Base-by-base conservation (phyloP, 2,888 invertebrate genomes). In the Polydrusus cervinus region DNA sequence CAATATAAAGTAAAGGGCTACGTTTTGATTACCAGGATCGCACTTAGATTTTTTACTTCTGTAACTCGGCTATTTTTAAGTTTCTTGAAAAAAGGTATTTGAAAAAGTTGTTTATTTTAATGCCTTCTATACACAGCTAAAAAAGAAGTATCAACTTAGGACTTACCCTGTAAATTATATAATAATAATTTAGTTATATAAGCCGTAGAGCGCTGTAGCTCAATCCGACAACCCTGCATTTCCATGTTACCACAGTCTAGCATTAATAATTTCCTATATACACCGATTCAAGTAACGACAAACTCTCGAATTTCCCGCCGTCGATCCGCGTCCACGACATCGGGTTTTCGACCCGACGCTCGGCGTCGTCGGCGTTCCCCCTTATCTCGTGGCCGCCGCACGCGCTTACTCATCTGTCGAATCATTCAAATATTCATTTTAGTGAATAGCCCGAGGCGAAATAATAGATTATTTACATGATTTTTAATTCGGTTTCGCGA, bases 371-470 rank as follows among this genome's bases (percentile, higher is more conserved):
- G 62, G 75, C 81, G 80, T 78, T 76, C 79, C 78, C 74, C 75
- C 73, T 78, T 72, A 74, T 79, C 77, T 76, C 76, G 76, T 61
- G 72, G 68, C 76, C 66, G 76, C 57, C 79, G 78, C 79, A 81
- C 82, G 81, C 83, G 83, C 84, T 84, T 83, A 83, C 83, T 84
- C 84, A 84, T 84, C 83, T 83, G 80, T 80, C 80, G 79, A 77
- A 60, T 62, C 68, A 70, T 79, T 80, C 79, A 80, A 83, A 82
- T 83, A 83, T 82, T 80, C 81, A 81, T 82, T 83, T 83, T 83
- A 81, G 83, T 71, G 55, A 25, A 38, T 53, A 67, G 20, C 40
- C 38, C 53, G 47, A 60, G 43, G 61, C 40, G 40, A 51, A 49
- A 49, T 49, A 49, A 47, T 64, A 47, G 47, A 49, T 64, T n/a